Percentiles rank a stretch among this genome's conserved stretches.
phyloP scores from a whole-genome alignment of 64 coral and sea anemone species.

The Astreopora myriophthalma region DNA sequence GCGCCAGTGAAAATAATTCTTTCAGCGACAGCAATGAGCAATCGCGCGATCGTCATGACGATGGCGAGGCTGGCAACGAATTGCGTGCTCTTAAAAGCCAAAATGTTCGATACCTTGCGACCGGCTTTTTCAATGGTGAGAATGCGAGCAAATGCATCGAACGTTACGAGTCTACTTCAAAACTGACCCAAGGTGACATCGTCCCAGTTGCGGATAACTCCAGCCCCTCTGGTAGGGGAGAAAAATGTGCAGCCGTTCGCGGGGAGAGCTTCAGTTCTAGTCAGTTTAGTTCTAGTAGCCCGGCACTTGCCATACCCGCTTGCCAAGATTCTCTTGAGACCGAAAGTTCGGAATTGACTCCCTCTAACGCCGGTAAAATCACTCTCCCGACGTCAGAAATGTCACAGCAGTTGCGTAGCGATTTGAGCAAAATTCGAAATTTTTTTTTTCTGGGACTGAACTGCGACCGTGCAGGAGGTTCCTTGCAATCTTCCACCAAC shows the following conservation, averaged over 20 bases:
- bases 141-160: not conserved
- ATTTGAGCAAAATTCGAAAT: not conserved
- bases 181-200: too few relatives aligned
- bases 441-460: not conserved
- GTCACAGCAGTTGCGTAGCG: not conserved
- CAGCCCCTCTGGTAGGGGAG: too few relatives aligned
- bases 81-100: not conserved
- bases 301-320: not conserved
- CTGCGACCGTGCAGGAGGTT: not conserved
- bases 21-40: too few relatives aligned
- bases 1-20: too few relatives aligned
- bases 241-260: too few relatives aligned
- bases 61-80: too few relatives aligned
- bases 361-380: not conserved
- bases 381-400: not conserved
- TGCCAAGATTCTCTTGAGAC: not conserved
- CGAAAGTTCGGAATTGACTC: not conserved
- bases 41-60: too few relatives aligned
- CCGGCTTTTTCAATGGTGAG: too few relatives aligned
- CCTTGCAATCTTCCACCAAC: not conserved
- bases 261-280: too few relatives aligned
- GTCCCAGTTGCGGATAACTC: too few relatives aligned
- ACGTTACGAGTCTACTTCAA: not conserved
- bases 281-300: too few relatives aligned
- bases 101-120: too few relatives aligned